Evolutionary conservation across 2,797 vertebrate genomes (phyloP).

Genomic region (Ctenopoma kingsleyae): DNA sequence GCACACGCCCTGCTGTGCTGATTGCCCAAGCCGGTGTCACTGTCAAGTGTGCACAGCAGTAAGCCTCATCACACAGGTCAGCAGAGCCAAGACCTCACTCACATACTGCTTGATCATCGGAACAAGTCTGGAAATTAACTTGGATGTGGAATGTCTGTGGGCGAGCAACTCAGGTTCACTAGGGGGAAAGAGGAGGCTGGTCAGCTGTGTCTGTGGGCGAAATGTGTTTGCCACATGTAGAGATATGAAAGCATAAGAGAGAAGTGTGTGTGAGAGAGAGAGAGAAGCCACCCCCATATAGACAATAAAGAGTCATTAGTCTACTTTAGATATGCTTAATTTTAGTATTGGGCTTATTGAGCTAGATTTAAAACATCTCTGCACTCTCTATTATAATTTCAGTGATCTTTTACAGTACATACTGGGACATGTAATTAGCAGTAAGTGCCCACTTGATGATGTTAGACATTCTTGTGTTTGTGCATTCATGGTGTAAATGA

Average conservation of each 20-base stretch:
- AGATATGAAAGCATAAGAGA: constrained; percentile 36
- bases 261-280: constrained; percentile 14
- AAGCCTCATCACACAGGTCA: constrained; percentile 64
- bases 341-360: constrained; percentile 39
- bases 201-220: constrained; percentile 56
- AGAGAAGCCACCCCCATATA: constrained; percentile 42
- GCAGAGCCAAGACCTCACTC: constrained; percentile 55
- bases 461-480: constrained; percentile 9
- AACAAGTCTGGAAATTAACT: constrained; percentile 65
- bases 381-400: constrained; percentile 61
- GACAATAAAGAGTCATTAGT: constrained; percentile 40
- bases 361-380: constrained; percentile 57
- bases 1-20: not conserved
- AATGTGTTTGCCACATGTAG: constrained; percentile 56
- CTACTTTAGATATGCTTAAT: constrained; percentile 49
- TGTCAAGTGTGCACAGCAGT: constrained; percentile 35
- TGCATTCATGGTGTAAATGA: constrained; percentile 4
- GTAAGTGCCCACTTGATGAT: constrained; percentile 31
- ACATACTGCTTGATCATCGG: constrained; percentile 51
- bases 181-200: constrained; percentile 29
- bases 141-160: constrained; percentile 52
- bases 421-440: constrained; percentile 48
- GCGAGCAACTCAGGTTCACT: constrained; percentile 35
- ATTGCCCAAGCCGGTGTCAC: constrained; percentile 36
- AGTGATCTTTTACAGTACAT: constrained; percentile 51